Conservation (phyloP, 1,140 invertebrate species). For the Drosophila saltans region DNA sequence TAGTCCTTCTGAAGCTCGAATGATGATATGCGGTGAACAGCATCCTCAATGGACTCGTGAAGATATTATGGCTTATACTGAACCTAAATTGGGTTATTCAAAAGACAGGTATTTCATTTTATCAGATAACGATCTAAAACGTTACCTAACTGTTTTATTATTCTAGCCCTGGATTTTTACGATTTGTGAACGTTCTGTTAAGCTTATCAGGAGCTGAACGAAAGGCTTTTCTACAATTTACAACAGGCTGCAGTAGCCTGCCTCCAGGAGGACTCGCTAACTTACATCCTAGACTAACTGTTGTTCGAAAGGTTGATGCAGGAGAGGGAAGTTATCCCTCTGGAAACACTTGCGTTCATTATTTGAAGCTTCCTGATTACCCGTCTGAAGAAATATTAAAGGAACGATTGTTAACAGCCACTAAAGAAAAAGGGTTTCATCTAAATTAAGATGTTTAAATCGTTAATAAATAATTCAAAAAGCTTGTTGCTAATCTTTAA, state of each 20-base stretch:
- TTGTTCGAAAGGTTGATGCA: slow-evolving; percentile 97
- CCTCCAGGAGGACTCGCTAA: slow-evolving; percentile 98
- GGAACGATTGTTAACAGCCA: slow-evolving; percentile 96
- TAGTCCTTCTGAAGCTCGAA: slow-evolving; percentile 93
- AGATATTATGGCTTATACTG: slow-evolving; percentile 98
- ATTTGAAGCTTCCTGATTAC: slow-evolving; percentile 99
- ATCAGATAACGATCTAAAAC: background rate
- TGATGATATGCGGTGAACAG: slow-evolving; percentile 98
- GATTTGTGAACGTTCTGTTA: slow-evolving; percentile 97
- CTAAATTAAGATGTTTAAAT: slow-evolving; percentile 90
- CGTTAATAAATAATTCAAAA: slow-evolving; percentile 54
- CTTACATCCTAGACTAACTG: slow-evolving; percentile 96
- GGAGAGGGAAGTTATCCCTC: slow-evolving; percentile 98
- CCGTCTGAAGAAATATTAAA: slow-evolving; percentile 97
- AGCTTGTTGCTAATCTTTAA: slow-evolving; percentile 44
- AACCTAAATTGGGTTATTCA: slow-evolving; percentile 99
- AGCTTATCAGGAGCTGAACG: slow-evolving; percentile 94
- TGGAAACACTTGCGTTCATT: slow-evolving; percentile 99
- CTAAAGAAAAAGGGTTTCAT: slow-evolving; percentile 99
- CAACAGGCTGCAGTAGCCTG: slow-evolving; percentile 98
- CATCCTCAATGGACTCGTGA: slow-evolving; percentile 97
- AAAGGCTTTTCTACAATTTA: slow-evolving; percentile 99
- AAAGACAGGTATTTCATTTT: slow-evolving; percentile 91
- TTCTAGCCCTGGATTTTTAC: slow-evolving; percentile 94
- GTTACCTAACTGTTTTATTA: background rate